These are phyloP conservation scores for Picathartes gymnocephalus DNA, from an alignment of 2,113 vertebrate species.

Conservation along the genomic window DNA sequence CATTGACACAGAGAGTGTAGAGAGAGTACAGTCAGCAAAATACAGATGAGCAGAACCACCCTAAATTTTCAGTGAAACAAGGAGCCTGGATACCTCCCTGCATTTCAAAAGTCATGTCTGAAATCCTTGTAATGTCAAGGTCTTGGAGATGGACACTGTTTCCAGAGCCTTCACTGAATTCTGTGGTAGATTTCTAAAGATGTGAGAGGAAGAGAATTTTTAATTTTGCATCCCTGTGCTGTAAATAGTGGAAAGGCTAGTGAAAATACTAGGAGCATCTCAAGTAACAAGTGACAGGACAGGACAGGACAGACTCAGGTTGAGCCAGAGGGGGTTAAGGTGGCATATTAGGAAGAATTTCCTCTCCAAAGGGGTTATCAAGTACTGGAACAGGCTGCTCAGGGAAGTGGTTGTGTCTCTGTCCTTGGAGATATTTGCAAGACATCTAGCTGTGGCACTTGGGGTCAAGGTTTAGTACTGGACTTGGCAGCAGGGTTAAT, in stretches of 20 bases:
- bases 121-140: not conserved
- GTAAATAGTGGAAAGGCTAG: not conserved
- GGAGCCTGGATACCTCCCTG: not conserved
- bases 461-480: not conserved
- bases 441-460: not conserved
- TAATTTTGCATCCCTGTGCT: not conserved
- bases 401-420: not conserved
- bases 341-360: not conserved
- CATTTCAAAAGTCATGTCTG: not conserved
- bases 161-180: not conserved
- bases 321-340: not conserved
- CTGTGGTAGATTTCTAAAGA: not conserved
- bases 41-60: not conserved
- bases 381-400: not conserved
- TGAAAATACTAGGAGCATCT: not conserved
- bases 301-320: not conserved
- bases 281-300: not conserved
- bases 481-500: not conserved
- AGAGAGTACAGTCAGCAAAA: not conserved
- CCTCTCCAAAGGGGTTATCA: not conserved
- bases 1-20: not conserved
- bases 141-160: not conserved
- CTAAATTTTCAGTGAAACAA: not conserved
- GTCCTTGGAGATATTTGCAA: not conserved
- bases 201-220: not conserved